Percentiles rank a stretch among this genome's conserved stretches.
These are phyloP conservation scores for Subacronicta megacephala DNA, from an alignment of 2,888 invertebrate species.

Conservation along the genomic window DNA sequence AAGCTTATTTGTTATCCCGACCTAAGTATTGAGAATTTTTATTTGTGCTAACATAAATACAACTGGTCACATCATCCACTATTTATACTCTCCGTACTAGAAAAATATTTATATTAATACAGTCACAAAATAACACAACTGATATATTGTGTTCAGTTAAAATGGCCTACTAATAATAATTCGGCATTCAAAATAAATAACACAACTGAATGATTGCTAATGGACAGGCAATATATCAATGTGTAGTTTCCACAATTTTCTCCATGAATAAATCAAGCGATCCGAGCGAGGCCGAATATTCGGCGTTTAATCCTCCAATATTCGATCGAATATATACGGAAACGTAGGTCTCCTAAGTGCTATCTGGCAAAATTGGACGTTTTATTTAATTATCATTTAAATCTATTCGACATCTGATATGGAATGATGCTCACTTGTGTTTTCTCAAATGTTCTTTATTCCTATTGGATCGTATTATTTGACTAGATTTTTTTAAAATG, in stretches of 20 bases:
- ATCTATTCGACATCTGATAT: slow-evolving; percentile 24
- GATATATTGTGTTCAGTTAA: slow-evolving; percentile 27
- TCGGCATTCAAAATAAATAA: slow-evolving; percentile 37
- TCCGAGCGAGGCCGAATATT: slow-evolving; percentile 27
- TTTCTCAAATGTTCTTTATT: slow-evolving; percentile 9
- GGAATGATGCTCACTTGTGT: slow-evolving; percentile 12
- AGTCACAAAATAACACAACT: slow-evolving; percentile 14
- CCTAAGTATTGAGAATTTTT: too few relatives aligned
- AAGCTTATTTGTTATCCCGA: too few relatives aligned
- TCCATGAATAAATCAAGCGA: slow-evolving; percentile 52
- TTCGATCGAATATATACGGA: slow-evolving; percentile 31
- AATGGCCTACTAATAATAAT: slow-evolving; percentile 33
- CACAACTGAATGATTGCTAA: slow-evolving; percentile 37
- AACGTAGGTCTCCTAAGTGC: slow-evolving; percentile 32
- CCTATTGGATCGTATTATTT: not conserved
- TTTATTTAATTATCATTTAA: slow-evolving; percentile 23
- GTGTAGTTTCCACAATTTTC: slow-evolving; percentile 56
- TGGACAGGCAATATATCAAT: slow-evolving; percentile 48
- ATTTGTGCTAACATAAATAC: slow-evolving; percentile 5
- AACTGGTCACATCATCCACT: slow-evolving; percentile 10
- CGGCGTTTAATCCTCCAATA: slow-evolving; percentile 51
- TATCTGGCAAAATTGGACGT: slow-evolving; percentile 22
- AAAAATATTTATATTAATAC: slow-evolving; percentile 12
- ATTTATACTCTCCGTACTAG: slow-evolving; percentile 14
- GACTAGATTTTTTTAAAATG: not conserved